A percentile compares a stretch with the other conserved stretches of the same genome.
Evolutionary conservation across 2,113 vertebrate genomes (phyloP).

Genomic region (Oryzias curvinotus): DNA sequence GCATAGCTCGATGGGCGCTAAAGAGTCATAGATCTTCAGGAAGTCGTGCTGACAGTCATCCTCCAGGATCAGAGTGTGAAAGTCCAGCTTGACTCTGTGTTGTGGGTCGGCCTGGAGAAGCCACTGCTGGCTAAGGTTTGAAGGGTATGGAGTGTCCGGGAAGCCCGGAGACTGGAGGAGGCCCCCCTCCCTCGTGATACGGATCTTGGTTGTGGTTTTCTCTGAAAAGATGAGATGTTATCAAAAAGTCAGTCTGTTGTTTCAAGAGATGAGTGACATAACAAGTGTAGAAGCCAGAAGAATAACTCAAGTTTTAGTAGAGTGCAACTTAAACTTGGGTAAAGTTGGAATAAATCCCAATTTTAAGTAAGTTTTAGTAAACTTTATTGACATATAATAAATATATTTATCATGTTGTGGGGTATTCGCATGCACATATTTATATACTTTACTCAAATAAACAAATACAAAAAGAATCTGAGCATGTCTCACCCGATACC

Average conservation of each 20-base stretch:
- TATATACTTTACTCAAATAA: no score
- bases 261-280: no score
- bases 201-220: constrained; percentile 70
- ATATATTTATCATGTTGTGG: no score
- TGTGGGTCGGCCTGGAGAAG: constrained; percentile 79
- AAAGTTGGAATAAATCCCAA: no score
- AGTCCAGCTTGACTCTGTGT: constrained; percentile 82
- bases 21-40: constrained; percentile 86
- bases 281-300: no score
- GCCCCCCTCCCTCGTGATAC: constrained; percentile 52
- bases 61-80: constrained; percentile 85
- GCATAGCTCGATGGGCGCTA: constrained; percentile 78
- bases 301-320: no score
- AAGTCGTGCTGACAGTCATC: constrained; percentile 74
- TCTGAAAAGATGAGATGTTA: constrained; percentile 60
- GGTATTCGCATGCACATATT: no score
- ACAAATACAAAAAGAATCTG: no score
- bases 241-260: no score
- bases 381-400: no score
- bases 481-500: constrained; percentile 35
- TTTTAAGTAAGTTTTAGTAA: no score
- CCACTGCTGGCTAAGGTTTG: constrained; percentile 83
- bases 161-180: constrained; percentile 85
- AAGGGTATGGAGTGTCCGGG: constrained; percentile 80
- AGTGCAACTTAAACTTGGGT: no score